A percentile compares a stretch with the other conserved stretches of the same genome.
These are phyloP conservation scores for Protobothrops mucrosquamatus DNA, from an alignment of 2,113 vertebrate species.

Conservation along the genomic window DNA sequence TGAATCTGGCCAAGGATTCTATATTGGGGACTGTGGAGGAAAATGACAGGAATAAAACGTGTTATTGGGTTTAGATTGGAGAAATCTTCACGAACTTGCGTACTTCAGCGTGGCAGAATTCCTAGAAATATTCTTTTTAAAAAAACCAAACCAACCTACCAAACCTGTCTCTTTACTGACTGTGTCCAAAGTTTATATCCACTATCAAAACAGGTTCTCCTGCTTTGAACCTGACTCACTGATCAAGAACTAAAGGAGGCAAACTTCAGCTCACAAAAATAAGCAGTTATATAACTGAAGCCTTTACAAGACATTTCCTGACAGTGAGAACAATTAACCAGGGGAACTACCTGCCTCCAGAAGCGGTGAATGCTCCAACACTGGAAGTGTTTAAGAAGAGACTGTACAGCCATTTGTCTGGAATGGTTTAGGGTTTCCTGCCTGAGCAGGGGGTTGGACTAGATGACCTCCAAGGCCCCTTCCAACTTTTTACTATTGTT, in stretches of 20 bases:
- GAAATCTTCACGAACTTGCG: fast-evolving
- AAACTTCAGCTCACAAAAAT: neutral
- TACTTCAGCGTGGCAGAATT: too few relatives aligned
- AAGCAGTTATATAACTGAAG: neutral
- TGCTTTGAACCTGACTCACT: neutral
- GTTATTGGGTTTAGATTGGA: neutral
- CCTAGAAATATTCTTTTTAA: neutral
- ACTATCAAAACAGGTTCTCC: neutral
- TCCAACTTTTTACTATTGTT: too few relatives aligned
- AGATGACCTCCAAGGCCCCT: too few relatives aligned
- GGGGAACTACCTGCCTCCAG: too few relatives aligned
- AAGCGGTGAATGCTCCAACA: too few relatives aligned
- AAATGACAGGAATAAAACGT: neutral
- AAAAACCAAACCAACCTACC: neutral
- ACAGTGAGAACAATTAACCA: too few relatives aligned
- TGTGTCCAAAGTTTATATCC: neutral
- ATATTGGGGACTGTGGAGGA: slow-evolving; percentile 78
- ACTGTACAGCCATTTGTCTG: too few relatives aligned
- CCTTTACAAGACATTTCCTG: too few relatives aligned
- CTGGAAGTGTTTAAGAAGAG: too few relatives aligned
- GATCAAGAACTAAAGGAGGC: neutral
- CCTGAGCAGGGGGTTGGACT: too few relatives aligned
- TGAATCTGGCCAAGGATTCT: slow-evolving; percentile 84
- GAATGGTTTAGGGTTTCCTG: too few relatives aligned
- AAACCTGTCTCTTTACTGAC: neutral